phyloP scores from a whole-genome alignment of 1,140 invertebrate species.

The Bicyclus anynana region DNA sequence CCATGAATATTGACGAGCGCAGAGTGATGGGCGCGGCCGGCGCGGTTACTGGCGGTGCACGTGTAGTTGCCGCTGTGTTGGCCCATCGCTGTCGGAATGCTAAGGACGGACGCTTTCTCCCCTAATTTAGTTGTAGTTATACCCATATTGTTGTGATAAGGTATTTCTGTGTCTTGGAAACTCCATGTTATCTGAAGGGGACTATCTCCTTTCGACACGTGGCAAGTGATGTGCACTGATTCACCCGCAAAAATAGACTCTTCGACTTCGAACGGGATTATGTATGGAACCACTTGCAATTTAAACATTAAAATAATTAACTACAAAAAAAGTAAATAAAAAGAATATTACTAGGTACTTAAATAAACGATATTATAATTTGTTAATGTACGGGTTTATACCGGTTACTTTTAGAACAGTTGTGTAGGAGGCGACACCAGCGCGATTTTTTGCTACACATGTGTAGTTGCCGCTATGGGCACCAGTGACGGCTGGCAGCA shows the following conservation, averaged over 20 bases:
- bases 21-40: conserved; percentile 82
- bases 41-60: conserved; percentile 86
- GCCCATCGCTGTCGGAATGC: conserved; percentile 85
- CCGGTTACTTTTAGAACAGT: conserved; percentile 85
- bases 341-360: conserved; percentile 11
- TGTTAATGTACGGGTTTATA: conserved; percentile 47
- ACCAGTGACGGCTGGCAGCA: conserved; percentile 76
- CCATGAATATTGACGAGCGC: conserved; percentile 86
- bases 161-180: conserved; percentile 80
- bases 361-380: conserved; percentile 6
- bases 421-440: conserved; percentile 82
- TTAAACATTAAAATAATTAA: conserved; percentile 38
- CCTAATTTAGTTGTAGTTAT: conserved; percentile 85
- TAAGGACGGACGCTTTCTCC: conserved; percentile 86
- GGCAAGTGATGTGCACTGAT: conserved; percentile 82
- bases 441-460: conserved; percentile 84
- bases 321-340: conserved; percentile 26
- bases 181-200: conserved; percentile 80
- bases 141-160: conserved; percentile 80
- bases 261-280: conserved; percentile 82
- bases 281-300: conserved; percentile 78
- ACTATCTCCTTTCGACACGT: conserved; percentile 83
- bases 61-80: conserved; percentile 87
- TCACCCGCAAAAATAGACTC: conserved; percentile 84
- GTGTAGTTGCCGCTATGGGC: conserved; percentile 86